Evolutionary conservation across 2,888 invertebrate species (phyloP), one percentile per base, ranked within the genome.

Genomic region (Ectropis crepuscularia): DNA sequence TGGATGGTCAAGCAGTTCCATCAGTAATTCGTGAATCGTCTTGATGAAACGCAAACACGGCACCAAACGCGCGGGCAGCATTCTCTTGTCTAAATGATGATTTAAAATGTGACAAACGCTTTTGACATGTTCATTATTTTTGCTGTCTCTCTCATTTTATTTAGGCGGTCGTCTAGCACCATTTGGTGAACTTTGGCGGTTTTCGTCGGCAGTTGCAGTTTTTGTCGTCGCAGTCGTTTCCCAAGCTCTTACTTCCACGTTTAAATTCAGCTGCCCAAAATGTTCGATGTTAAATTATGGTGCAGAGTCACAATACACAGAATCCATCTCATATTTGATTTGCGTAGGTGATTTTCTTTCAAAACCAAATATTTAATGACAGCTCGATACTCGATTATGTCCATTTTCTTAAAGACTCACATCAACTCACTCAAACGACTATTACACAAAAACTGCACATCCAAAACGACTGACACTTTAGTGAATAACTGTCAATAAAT

Each of bases 111-210:
- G 16, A 28, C 16, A 28, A 28, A 28, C 1, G 16, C 16, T 28
- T 65, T 50, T 9, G 59, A 63, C 41, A 16, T 53, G 7, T 53
- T 53, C 16, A 53, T 53, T 12, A 9, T 42, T 55, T 61, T 63
- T 61, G 61, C 57, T 67, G 65, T 63, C 60, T 63, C 54, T 57
- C 61, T 61, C 59, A 67, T 65, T 59, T 61, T 65, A 53, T 67
- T 59, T 63, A 59, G 48, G 53, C 61, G 65, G 57, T 57, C 42
- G 47, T 64, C 59, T 47, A 64, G 36, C 47, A 57, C 60, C 47
- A 70, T 65, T 65, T 68, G 16, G 49, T 70, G 65, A 45, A 68
- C 60, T 65, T 69, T 68, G 28, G 57, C 65, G 16, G 53, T 59
- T 63, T 39, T 70, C 66, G 46, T 53, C 61, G 12, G 67, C 64